These are phyloP conservation scores for Protula sp. DNA, from an alignment of 2,888 invertebrate species.

Conservation along the genomic window DNA sequence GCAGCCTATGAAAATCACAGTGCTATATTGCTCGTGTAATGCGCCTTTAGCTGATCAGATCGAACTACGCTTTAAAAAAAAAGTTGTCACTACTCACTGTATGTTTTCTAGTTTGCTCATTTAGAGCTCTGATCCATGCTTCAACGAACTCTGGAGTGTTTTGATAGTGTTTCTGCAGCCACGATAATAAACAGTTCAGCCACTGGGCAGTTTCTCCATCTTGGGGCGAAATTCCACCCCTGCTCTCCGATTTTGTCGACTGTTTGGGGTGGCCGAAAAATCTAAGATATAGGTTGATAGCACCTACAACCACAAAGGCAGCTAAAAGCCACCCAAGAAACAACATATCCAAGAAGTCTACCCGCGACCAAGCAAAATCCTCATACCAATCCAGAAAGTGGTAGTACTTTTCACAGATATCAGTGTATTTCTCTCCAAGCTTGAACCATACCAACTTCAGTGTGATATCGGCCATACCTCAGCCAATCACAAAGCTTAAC, in stretches of 20 bases:
- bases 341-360: constrained; percentile 48
- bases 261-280: constrained; percentile 43
- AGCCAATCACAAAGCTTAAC: constrained; percentile 6
- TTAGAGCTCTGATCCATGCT: constrained; percentile 53
- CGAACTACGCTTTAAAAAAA: no score
- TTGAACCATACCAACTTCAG: constrained; percentile 48
- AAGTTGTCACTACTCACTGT: constrained; percentile 13
- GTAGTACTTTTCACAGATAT: constrained; percentile 43
- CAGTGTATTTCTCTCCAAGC: constrained; percentile 45
- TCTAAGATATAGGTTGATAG: constrained; percentile 38
- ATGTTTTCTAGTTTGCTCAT: constrained; percentile 52
- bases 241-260: constrained; percentile 10
- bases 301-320: constrained; percentile 37
- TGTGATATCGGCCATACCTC: constrained; percentile 49
- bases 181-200: constrained; percentile 47
- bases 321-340: constrained; percentile 44
- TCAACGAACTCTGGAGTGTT: constrained; percentile 45
- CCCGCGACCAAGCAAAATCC: constrained; percentile 36
- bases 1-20: no score
- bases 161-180: constrained; percentile 47
- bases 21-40: no score
- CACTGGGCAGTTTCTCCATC: constrained; percentile 41
- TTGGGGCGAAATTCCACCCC: neutral
- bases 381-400: constrained; percentile 39
- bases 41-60: no score